Conservation (phyloP, 2,888 invertebrate genomes). For the Calephelis perditalis region DNA sequence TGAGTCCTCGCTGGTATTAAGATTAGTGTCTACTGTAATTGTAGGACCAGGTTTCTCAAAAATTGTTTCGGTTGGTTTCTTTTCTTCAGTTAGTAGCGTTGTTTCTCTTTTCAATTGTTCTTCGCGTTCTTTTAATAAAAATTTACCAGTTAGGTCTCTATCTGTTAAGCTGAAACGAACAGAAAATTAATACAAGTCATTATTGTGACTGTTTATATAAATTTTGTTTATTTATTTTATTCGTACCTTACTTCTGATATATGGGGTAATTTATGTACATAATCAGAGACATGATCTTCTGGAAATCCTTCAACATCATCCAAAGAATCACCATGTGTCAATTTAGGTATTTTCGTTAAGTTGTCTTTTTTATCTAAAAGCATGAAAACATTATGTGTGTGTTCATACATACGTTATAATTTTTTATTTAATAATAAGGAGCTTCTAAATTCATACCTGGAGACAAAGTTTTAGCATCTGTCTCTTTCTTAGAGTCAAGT, state of each 20-base stretch:
- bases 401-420: too few species aligned
- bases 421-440: too few species aligned
- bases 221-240: conserved; percentile 7
- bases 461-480: conserved; percentile 37
- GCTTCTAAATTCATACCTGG: conserved; percentile 29
- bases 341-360: conserved; percentile 46
- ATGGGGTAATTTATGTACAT: conserved; percentile 65
- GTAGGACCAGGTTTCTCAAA: too few species aligned
- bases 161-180: conserved; percentile 44
- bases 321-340: conserved; percentile 69
- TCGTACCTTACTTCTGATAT: conserved; percentile 67
- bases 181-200: background rate
- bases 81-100: background rate
- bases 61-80: conserved; percentile 12
- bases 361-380: conserved; percentile 47
- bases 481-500: conserved; percentile 46
- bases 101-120: conserved; percentile 55
- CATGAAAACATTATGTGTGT: conserved; percentile 1
- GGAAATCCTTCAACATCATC: conserved; percentile 76
- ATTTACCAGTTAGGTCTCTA: conserved; percentile 49
- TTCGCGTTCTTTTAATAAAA: conserved; percentile 57
- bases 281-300: conserved; percentile 67
- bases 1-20: too few species aligned
- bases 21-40: too few species aligned
- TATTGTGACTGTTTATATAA: background rate